Base-by-base conservation (phyloP, 2,797 vertebrate genomes). In the Chanos chanos region DNA sequence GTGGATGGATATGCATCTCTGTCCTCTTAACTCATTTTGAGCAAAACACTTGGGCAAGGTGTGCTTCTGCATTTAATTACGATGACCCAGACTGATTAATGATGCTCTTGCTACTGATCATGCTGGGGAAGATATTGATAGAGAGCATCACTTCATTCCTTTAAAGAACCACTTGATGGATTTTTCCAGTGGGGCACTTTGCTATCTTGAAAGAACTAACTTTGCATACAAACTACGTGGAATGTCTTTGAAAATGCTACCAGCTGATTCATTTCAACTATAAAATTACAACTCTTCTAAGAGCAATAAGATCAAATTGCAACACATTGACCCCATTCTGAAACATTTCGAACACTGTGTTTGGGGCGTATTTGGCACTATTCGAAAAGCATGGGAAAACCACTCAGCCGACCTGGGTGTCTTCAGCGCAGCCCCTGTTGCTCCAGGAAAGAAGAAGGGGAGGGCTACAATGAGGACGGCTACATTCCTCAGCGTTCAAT, bases 401-500 rank as follows among this genome's bases (percentile, higher is more conserved):
- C 96, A 5, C 91, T 99, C 47, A 99, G 97, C 82, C 92, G 95
- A 69, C 96, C 96, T 2, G 96, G 97, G 74, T 99, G 96, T 80
- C 91, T 98, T 77, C 89, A 93, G 79, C 95, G 94, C 84, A 96
- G 95, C 79, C 93, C 95, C 40, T 91, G 93, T 0, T 99, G 97
- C 86, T 89, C 95, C 52, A 94, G 96, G 66, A 97, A 94, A 77
- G 89, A 91, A 15, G 93, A 93, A 47, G 86, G 90, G 49, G 96
- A 96, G 57, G 89, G 91, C 30, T 94, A 94, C 72, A 97, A 97
- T 0, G 97, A 97, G 67, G 97, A 99, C 52, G 97, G 97, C 68
- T 99, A 99, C 0, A 78, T 98, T 64, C 96, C 96, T 12, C 97
- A 99, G 74, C 82, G 97, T 33, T 98, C 96, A 5, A 96, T 99